phyloP scores from a whole-genome alignment of 2,113 vertebrate genomes.

The Opisthocomus hoazin region DNA sequence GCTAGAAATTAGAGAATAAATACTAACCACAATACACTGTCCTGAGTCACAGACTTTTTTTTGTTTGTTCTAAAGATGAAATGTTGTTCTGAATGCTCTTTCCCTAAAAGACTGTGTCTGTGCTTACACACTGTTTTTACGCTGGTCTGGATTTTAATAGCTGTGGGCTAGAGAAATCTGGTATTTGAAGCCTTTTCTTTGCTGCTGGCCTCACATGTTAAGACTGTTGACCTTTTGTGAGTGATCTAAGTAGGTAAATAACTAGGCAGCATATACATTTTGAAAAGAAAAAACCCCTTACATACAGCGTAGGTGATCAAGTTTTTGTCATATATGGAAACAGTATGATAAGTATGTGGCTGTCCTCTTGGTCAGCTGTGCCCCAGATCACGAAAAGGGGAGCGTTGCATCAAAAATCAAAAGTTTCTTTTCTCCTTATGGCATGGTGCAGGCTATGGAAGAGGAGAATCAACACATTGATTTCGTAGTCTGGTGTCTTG shows the following conservation, averaged over 20 bases:
- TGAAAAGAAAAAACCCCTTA: neutral
- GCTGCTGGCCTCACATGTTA: neutral
- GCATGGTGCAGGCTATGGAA: neutral
- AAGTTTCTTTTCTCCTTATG: neutral
- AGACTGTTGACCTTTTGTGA: conserved; percentile 44
- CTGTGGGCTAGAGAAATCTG: conserved; percentile 2
- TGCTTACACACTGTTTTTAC: neutral
- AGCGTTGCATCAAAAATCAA: neutral
- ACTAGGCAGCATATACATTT: neutral
- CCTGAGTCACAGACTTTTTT: neutral
- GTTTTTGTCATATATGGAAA: conserved; percentile 9
- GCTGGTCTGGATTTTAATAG: conserved; percentile 31
- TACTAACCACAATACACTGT: neutral
- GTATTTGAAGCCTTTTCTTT: conserved; percentile 16
- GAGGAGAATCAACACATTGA: neutral
- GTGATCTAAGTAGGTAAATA: conserved; percentile 29
- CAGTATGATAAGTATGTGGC: neutral
- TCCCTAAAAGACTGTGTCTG: neutral
- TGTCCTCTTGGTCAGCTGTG: neutral
- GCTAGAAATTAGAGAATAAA: neutral
- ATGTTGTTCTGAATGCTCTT: neutral
- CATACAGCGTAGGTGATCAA: neutral
- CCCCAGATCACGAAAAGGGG: neutral
- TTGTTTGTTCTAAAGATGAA: neutral
- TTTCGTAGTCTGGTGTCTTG: neutral